Evolutionary conservation across 2,797 vertebrate species (phyloP), one percentile per base, ranked within the genome.

Genomic region (Peromyscus aztecus): DNA sequence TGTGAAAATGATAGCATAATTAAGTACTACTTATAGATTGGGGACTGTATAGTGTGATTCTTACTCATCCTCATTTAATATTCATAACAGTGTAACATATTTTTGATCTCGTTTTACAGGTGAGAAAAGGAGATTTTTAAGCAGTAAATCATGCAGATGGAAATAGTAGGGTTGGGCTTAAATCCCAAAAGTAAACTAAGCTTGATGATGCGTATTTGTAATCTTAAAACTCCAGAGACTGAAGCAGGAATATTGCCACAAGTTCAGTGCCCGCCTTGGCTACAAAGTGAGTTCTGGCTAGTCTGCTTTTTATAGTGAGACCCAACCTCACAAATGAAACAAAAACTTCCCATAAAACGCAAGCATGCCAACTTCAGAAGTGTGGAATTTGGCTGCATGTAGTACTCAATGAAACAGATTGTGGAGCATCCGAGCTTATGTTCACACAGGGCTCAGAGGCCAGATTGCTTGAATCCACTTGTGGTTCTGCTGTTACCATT

Each of bases 11-110:
- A 37, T 84, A 59, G 86, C 63, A 84, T 77, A 63, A 77, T 65
- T 77, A 63, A 67, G 52, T 85, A 57, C 5, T 86, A 37, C 69
- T 89, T 95, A 89, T 75, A 23, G 55, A 17, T 75, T 21, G 16
- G 37, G 63, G 27, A 89, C 29, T 75, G 27, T 88, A 55, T 17
- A 92, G 29, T 46, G 29, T 84, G 14, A 5, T 86, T 94, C 84
- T 63, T 57, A 89, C 57, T 94, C 40, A 37, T 84, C 86, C 95
- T 94, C 21, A 67, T 65, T 92, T 69, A 90, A 67, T 86, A 65
- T 67, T 92, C 49, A 69, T 75, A 76, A 94, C 93, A 84, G 61
- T 27, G 0, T 0, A 94, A 59, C 6, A 14, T 75, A 37, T 80
- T 84, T 96, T 82, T 84, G 59, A 27, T 21, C 1, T 13, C 0